These are phyloP conservation scores for Smutsia temminckii DNA, from an alignment of 2,797 vertebrate genomes.

Conservation along the genomic window DNA sequence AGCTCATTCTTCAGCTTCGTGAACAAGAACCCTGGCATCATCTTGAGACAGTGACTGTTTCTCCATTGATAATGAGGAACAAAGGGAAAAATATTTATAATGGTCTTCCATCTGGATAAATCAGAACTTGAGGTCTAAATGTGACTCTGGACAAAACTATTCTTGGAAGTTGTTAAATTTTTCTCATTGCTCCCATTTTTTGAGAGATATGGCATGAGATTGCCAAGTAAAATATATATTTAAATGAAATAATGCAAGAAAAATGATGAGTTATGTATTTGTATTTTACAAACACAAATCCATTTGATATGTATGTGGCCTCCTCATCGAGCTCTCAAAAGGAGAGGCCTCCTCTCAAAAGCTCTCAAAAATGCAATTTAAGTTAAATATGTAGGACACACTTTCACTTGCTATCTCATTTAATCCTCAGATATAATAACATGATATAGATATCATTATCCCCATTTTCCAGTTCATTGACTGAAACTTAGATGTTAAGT, in stretches of 20 bases:
- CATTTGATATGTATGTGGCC: neutral
- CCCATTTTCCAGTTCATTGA: neutral
- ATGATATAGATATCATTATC: neutral
- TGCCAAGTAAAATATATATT: conserved; percentile 27
- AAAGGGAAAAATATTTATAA: neutral
- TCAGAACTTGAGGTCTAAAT: neutral
- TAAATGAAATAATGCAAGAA: conserved; percentile 27
- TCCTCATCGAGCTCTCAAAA: conserved; percentile 9
- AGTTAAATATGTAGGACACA: neutral
- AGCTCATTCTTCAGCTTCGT: too few relatives aligned
- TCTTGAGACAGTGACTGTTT: neutral
- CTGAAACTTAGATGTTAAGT: conserved; percentile 11
- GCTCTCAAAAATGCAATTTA: neutral
- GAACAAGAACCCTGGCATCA: too few relatives aligned
- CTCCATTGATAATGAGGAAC: neutral
- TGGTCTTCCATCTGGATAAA: neutral
- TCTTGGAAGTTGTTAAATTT: neutral
- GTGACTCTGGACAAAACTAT: neutral
- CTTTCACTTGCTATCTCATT: neutral
- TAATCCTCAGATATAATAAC: conserved; percentile 37
- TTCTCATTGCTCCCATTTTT: conserved; percentile 23
- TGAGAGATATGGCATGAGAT: neutral
- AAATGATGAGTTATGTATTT: neutral
- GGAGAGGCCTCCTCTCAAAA: too few relatives aligned
- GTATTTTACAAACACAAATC: conserved; percentile 7